Evolutionary conservation across 2,888 invertebrate genomes (phyloP).

Genomic region (Drosophila phalerata): DNA sequence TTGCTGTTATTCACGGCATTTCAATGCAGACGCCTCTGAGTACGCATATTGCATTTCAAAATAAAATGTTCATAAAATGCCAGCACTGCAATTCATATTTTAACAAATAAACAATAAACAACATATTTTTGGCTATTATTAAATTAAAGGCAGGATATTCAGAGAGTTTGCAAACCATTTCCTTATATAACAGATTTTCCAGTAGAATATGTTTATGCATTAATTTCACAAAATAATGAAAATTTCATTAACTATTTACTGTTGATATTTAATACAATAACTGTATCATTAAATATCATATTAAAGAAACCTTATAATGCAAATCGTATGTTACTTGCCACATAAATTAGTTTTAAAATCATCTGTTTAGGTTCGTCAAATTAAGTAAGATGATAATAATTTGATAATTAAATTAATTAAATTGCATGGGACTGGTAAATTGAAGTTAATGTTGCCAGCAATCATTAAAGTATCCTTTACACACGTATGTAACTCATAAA

Average conservation of each 20-base stretch:
- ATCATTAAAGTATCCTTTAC: neutral
- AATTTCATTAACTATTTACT: too few species aligned
- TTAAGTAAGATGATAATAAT: too few species aligned
- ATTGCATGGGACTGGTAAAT: neutral
- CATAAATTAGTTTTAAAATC: neutral
- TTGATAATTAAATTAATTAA: too few species aligned
- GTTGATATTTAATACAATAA: too few species aligned
- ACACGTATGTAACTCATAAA: neutral
- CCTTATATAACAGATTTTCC: neutral
- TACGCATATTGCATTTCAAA: slow-evolving; percentile 4
- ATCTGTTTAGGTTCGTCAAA: neutral
- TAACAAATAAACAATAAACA: neutral
- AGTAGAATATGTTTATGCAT: neutral
- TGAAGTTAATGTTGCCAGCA: neutral
- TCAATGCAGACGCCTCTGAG: slow-evolving; percentile 29
- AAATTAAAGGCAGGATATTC: neutral
- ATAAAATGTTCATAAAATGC: slow-evolving; percentile 26
- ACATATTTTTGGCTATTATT: slow-evolving; percentile 29
- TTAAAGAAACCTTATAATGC: too few species aligned
- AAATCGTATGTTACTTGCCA: neutral
- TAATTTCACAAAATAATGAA: neutral
- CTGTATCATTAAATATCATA: too few species aligned
- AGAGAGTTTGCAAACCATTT: neutral
- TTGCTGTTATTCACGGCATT: slow-evolving; percentile 38
- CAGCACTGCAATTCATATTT: slow-evolving; percentile 23